A percentile compares a stretch with the other conserved stretches of the same genome.
These are phyloP conservation scores for Watsonalla binaria DNA, from an alignment of 2,888 invertebrate genomes.

Conservation along the genomic window DNA sequence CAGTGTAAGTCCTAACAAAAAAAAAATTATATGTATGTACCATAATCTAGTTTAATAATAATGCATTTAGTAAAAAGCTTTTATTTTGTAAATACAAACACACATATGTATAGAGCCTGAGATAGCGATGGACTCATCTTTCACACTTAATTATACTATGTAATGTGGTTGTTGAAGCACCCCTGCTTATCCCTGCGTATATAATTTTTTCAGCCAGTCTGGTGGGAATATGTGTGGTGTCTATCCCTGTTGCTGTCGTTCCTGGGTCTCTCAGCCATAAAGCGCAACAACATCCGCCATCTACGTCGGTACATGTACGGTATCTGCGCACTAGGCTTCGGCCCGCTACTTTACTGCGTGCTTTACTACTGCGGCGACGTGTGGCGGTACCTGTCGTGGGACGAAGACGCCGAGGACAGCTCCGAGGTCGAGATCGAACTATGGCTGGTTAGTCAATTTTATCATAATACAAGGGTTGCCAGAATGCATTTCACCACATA, in stretches of 20 bases:
- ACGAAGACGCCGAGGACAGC: conserved; percentile 76
- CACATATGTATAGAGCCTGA: no score
- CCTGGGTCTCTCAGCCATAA: conserved; percentile 90
- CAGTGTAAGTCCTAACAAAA: no score
- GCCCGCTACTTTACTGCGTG: conserved; percentile 89
- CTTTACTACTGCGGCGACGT: conserved; percentile 91
- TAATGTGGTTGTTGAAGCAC: no score
- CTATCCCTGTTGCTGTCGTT: conserved; percentile 89
- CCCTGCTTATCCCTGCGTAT: no score
- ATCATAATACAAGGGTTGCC: not conserved
- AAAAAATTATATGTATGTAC: no score
- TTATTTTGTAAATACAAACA: no score
- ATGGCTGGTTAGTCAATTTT: conserved; percentile 84
- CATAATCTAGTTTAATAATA: no score
- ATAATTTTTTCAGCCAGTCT: conserved; percentile 86
- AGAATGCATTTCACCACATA: no score
- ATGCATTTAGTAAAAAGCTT: no score
- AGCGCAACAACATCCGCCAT: conserved; percentile 87
- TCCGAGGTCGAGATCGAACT: conserved; percentile 82
- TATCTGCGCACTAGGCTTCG: conserved; percentile 81
- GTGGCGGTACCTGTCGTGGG: conserved; percentile 82
- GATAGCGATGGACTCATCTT: no score
- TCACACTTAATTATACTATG: no score
- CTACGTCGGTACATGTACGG: conserved; percentile 90
- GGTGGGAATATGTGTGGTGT: conserved; percentile 98